Evolutionary conservation across 2,113 vertebrate species (phyloP).

Genomic region (Hymenochirus boettgeri): DNA sequence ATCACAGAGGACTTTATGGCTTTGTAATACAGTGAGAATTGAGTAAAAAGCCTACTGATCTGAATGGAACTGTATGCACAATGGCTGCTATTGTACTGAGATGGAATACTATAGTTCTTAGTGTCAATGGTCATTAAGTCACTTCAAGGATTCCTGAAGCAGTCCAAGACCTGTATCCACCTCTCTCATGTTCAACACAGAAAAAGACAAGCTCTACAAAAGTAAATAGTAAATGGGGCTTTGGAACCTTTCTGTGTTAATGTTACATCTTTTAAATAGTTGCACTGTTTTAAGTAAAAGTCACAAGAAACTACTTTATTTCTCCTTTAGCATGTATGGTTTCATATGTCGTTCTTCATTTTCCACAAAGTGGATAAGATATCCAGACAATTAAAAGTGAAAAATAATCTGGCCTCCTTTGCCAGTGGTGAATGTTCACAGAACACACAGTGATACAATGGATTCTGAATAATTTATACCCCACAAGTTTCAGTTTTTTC

Average conservation of each 20-base stretch:
- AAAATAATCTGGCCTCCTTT: constrained; percentile 75
- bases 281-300: constrained; percentile 68
- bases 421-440: constrained; percentile 67
- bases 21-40: constrained; percentile 40
- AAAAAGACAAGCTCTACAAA: constrained; percentile 39
- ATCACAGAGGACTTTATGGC: constrained; percentile 25
- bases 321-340: constrained; percentile 53
- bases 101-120: constrained; percentile 30
- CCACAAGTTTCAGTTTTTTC: constrained; percentile 73
- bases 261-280: constrained; percentile 49
- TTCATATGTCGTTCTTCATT: constrained; percentile 75
- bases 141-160: constrained; percentile 45
- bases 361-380: constrained; percentile 78
- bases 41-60: constrained; percentile 5
- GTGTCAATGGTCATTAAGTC: constrained; percentile 44
- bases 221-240: constrained; percentile 42
- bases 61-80: constrained; percentile 19
- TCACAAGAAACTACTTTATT: constrained; percentile 52
- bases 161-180: constrained; percentile 25
- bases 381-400: constrained; percentile 85
- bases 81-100: constrained; percentile 46
- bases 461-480: constrained; percentile 82
- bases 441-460: constrained; percentile 70
- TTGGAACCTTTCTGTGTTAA: constrained; percentile 38
- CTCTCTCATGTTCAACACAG: constrained; percentile 43